phyloP scores from a whole-genome alignment of 2,113 vertebrate species.

The Macquaria ambigua region DNA sequence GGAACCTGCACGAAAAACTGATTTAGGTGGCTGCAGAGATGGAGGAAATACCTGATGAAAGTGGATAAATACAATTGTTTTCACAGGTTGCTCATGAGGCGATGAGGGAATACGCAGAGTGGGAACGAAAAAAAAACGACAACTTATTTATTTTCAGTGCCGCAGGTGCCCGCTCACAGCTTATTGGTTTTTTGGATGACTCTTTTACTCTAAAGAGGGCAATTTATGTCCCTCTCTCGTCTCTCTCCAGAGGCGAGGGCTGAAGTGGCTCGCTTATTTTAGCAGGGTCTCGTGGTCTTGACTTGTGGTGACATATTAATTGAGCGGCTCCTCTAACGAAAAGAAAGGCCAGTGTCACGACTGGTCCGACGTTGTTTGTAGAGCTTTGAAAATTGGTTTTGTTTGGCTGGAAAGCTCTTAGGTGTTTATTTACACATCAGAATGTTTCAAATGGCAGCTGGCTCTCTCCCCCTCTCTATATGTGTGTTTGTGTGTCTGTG shows the following conservation, averaged over 20 bases:
- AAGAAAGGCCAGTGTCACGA: conserved; percentile 67
- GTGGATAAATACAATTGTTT: conserved; percentile 77
- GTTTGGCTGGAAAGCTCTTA: conserved; percentile 64
- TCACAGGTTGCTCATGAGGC: conserved; percentile 61
- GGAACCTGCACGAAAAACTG: conserved; percentile 18
- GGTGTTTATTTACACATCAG: conserved; percentile 74
- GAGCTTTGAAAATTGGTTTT: conserved; percentile 76
- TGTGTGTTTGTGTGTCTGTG: conserved; percentile 19
- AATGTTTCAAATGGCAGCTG: conserved; percentile 59
- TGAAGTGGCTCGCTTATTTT: conserved; percentile 79
- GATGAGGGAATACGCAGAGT: conserved; percentile 60
- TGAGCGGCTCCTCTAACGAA: conserved; percentile 72
- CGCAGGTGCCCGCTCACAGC: conserved; percentile 78
- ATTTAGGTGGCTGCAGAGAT: conserved; percentile 20
- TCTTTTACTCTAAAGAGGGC: conserved; percentile 75
- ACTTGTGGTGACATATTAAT: conserved; percentile 83
- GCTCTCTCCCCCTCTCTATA: conserved; percentile 11
- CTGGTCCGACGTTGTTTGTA: conserved; percentile 62
- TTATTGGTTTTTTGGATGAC: conserved; percentile 81
- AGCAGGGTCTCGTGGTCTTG: conserved; percentile 71
- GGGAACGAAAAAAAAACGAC: conserved; percentile 49
- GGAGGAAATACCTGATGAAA: conserved; percentile 52
- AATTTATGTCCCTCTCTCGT: conserved; percentile 73
- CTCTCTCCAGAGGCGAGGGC: conserved; percentile 54
- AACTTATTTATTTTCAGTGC: conserved; percentile 80